Evolutionary conservation across 2,888 invertebrate genomes (phyloP).

Genomic region (Coleophora flavipennella): DNA sequence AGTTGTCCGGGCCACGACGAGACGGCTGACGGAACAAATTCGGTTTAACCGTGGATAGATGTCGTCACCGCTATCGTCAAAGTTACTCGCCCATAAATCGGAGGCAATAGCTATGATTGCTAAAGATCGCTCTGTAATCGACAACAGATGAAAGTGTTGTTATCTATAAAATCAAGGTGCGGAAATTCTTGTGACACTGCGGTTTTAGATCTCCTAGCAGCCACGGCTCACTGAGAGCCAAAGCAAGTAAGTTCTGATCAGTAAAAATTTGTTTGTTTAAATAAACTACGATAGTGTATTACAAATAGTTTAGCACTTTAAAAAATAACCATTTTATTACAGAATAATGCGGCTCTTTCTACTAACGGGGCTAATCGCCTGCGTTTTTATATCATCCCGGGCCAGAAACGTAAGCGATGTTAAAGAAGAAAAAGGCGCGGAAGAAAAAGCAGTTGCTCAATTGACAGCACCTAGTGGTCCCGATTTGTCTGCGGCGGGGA

Average conservation of each 20-base stretch:
- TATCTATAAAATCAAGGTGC: conserved; percentile 65
- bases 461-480: conserved; percentile 14
- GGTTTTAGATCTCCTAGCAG: conserved; percentile 34
- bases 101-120: conserved; percentile 60
- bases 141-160: conserved; percentile 55
- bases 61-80: conserved; percentile 50
- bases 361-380: conserved; percentile 38
- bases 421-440: conserved; percentile 32
- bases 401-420: conserved; percentile 42
- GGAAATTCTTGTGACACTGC: conserved; percentile 53
- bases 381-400: conserved; percentile 32
- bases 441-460: conserved; percentile 19
- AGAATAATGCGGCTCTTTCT: conserved; percentile 47
- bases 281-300: background rate
- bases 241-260: conserved; percentile 17
- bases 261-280: too few species aligned
- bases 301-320: conserved; percentile 2
- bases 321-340: conserved; percentile 17
- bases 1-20: conserved; percentile 4
- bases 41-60: conserved; percentile 49
- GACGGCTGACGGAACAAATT: conserved; percentile 53
- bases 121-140: conserved; percentile 62
- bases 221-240: conserved; percentile 30
- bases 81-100: conserved; percentile 66
- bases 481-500: conserved; percentile 16